Evolutionary conservation across 2,113 vertebrate species (phyloP).

Genomic region (Physeter macrocephalus): DNA sequence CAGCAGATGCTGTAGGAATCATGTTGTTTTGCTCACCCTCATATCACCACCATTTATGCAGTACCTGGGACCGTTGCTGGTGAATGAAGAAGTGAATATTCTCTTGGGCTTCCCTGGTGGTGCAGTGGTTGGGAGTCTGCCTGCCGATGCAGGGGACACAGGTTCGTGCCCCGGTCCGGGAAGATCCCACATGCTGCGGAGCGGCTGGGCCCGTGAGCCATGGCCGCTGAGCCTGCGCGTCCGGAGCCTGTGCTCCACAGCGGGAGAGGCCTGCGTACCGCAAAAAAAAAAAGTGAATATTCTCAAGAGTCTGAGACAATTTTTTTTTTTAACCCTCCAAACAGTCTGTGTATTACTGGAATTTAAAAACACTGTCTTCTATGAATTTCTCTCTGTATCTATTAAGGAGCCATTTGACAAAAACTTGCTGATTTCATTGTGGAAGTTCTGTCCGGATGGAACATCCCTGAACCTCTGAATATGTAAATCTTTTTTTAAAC

Average conservation of each 20-base stretch:
- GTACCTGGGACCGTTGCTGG: background rate
- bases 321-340: background rate
- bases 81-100: background rate
- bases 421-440: conserved; percentile 1
- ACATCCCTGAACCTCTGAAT: background rate
- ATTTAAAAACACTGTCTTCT: background rate
- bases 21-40: background rate
- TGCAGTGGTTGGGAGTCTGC: too few species aligned
- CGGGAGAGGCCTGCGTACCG: too few species aligned
- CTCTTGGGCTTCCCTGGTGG: too few species aligned
- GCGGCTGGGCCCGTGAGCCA: too few species aligned
- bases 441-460: background rate
- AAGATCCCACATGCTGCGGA: too few species aligned
- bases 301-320: background rate
- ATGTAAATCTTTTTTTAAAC: background rate
- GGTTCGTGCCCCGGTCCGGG: too few species aligned
- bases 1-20: background rate
- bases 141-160: too few species aligned
- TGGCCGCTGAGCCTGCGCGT: too few species aligned
- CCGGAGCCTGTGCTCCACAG: too few species aligned
- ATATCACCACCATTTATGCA: background rate
- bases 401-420: background rate
- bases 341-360: background rate
- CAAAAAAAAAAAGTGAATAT: too few species aligned
- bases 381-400: background rate